Conservation (phyloP, 1,140 invertebrate species). For the Conus ventricosus region DNA sequence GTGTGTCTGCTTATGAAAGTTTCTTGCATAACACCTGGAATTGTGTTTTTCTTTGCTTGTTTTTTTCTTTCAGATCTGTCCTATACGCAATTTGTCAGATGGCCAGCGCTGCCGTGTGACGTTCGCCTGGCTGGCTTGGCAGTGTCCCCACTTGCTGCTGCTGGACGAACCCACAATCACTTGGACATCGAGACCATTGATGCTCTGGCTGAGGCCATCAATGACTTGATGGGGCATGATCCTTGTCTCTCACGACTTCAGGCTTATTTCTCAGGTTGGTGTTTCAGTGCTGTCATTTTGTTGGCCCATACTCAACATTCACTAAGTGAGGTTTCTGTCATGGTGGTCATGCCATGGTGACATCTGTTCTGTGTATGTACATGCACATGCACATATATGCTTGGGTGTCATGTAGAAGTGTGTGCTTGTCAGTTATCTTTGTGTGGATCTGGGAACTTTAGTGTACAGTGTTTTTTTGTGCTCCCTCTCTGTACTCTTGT, state of each 20-base stretch:
- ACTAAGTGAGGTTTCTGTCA: not conserved
- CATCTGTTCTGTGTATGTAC: not conserved
- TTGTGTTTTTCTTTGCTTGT: not conserved
- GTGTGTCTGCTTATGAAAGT: no score
- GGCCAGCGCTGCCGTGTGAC: slow-evolving; percentile 98
- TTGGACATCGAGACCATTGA: slow-evolving; percentile 99
- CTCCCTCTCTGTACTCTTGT: no score
- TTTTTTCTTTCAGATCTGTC: slow-evolving; percentile 84
- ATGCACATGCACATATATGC: no score
- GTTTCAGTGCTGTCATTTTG: not conserved
- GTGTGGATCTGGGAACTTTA: no score
- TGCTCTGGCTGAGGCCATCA: slow-evolving; percentile 96
- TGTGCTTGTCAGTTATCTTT: no score
- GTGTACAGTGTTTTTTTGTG: no score
- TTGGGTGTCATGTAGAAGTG: no score
- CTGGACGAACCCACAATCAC: slow-evolving; percentile 99
- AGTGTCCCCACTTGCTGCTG: slow-evolving; percentile 93
- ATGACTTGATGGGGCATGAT: slow-evolving; percentile 98
- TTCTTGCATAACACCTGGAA: no score
- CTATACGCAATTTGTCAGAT: slow-evolving; percentile 97
- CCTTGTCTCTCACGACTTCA: slow-evolving; percentile 97
- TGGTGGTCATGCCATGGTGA: not conserved
- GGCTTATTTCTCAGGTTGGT: slow-evolving; percentile 96
- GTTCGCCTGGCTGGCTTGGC: slow-evolving; percentile 97
- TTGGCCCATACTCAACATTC: not conserved